phyloP scores from a whole-genome alignment of 2,888 invertebrate species.

The Ochlodes sylvanus region DNA sequence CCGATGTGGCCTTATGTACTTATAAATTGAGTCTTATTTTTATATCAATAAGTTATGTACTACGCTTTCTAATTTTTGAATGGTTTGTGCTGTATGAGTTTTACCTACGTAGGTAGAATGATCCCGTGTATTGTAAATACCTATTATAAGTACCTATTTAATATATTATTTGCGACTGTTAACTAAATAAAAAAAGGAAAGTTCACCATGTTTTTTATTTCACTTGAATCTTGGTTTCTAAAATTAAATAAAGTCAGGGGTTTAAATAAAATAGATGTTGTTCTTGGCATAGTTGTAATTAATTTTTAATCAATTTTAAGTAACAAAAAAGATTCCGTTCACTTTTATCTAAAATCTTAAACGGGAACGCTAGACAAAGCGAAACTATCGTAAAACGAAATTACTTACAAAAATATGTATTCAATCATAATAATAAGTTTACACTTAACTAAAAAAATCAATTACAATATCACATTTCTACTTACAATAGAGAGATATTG shows the following conservation, averaged over 20 bases:
- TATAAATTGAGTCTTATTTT: constrained; percentile 53
- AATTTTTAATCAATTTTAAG: constrained; percentile 84
- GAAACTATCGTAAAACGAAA: constrained; percentile 78
- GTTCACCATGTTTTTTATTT: constrained; percentile 39
- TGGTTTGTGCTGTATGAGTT: constrained; percentile 78
- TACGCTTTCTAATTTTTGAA: constrained; percentile 77
- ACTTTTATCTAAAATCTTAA: constrained; percentile 79
- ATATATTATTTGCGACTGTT: constrained; percentile 81
- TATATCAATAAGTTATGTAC: constrained; percentile 60
- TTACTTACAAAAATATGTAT: constrained; percentile 83
- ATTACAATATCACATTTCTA: constrained; percentile 86
- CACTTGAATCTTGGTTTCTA: constrained; percentile 1
- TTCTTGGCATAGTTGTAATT: constrained; percentile 85
- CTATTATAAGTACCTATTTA: constrained; percentile 78
- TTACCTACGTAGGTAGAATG: constrained; percentile 83
- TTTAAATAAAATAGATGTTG: constrained; percentile 64
- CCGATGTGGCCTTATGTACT: constrained; percentile 37
- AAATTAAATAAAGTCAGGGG: constrained; percentile 4
- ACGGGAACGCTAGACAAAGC: constrained; percentile 79
- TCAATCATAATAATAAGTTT: constrained; percentile 78
- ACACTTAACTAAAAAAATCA: constrained; percentile 78
- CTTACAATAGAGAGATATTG: constrained; percentile 85
- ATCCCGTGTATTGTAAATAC: constrained; percentile 80
- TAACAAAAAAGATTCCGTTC: constrained; percentile 81
- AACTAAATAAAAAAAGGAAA: constrained; percentile 72